phyloP scores from a whole-genome alignment of 2,797 vertebrate genomes.

The Poecilia picta region DNA sequence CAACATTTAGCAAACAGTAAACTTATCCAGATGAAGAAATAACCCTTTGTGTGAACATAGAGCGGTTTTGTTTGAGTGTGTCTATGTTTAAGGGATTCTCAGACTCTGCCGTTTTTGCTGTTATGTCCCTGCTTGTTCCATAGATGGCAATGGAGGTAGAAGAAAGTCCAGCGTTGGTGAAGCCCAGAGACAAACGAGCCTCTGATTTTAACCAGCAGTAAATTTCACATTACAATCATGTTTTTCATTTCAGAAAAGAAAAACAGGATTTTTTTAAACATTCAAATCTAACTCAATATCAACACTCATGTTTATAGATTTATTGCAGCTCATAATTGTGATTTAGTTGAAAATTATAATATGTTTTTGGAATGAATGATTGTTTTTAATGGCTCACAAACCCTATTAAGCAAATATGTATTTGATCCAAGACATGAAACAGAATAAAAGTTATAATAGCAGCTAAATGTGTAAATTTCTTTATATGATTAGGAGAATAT shows the following conservation, averaged over 20 bases:
- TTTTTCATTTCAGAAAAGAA: background rate
- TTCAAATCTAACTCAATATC: background rate
- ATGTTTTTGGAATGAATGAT: background rate
- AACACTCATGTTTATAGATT: background rate
- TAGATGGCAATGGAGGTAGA: conserved; percentile 80
- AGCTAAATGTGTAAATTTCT: background rate
- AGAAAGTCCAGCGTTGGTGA: conserved; percentile 27
- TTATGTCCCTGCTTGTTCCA: conserved; percentile 73
- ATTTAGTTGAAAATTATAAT: background rate
- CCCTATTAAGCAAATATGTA: background rate
- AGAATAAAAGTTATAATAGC: background rate
- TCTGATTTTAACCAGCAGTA: background rate
- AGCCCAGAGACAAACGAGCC: conserved; percentile 10
- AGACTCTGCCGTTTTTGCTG: conserved; percentile 47
- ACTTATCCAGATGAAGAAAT: background rate
- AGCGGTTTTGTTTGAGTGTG: background rate
- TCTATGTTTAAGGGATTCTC: background rate
- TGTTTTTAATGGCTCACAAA: background rate
- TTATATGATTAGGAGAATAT: background rate
- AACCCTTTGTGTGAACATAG: background rate
- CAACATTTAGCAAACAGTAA: background rate
- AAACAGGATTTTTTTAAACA: background rate
- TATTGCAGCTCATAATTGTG: background rate
- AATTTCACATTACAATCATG: background rate
- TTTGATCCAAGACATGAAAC: background rate